Evolutionary conservation across 2,113 vertebrate genomes (phyloP).

Genomic region (Pagrus major): DNA sequence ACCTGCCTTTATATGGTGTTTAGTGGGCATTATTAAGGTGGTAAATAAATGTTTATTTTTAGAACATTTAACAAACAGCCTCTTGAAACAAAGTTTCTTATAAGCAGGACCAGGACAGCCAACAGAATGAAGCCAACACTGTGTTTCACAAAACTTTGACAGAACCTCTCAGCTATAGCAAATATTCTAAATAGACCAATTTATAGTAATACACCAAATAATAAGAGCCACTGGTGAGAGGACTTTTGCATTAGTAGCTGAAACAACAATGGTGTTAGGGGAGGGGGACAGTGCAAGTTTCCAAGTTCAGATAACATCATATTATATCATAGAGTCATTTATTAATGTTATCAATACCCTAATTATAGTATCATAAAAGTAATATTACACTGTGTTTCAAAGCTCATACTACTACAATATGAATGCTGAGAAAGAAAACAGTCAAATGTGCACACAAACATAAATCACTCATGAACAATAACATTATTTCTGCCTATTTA

Average conservation of each 20-base stretch:
- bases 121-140: neutral
- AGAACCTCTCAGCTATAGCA: neutral
- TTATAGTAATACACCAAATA: neutral
- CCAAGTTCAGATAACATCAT: neutral
- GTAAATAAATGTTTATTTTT: neutral
- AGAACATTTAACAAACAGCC: slow-evolving; percentile 1
- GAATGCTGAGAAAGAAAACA: neutral
- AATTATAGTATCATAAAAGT: neutral
- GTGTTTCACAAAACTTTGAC: neutral
- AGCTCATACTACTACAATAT: neutral
- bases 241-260: neutral
- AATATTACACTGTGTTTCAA: neutral
- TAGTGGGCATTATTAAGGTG: neutral
- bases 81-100: neutral
- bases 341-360: neutral
- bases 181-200: neutral
- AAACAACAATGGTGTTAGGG: neutral
- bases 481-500: slow-evolving; percentile 1
- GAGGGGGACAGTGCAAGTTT: too few relatives aligned
- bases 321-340: neutral
- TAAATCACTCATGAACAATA: neutral
- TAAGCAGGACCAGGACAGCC: neutral
- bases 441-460: slow-evolving; percentile 8
- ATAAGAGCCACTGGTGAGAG: neutral
- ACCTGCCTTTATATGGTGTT: too few relatives aligned